Evolutionary conservation across 64 coral and sea anemone genomes (phyloP), one percentile per base, ranked within the genome.

Genomic region (Pocillopora damicornis): DNA sequence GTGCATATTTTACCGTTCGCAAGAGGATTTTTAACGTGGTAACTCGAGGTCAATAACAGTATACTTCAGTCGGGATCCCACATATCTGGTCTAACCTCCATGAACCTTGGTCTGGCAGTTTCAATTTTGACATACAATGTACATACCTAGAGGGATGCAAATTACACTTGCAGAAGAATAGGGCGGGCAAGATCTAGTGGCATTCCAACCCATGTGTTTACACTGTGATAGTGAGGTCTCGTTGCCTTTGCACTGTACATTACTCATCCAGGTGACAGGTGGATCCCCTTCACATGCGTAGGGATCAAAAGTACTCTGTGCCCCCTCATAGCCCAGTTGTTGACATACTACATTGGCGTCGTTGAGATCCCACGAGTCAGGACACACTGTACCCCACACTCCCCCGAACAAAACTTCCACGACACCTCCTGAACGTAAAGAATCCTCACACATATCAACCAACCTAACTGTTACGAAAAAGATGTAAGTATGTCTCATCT

Each of bases 321-420:
- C 73, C 9, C 30, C 56, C 4, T 30, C 72, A 9, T 42, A 64
- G 11, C 60, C 74, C 16, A 88, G 26, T 15, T 60, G 38, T 17
- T 75, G 86, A 35, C 86, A 88, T 7, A 76, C 59, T 60, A 88
- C 86, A 1, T 63, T 25, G 34, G 86, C 73, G 35, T 64, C 59
- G 6, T 22, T 75, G 12, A 88, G 35, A n/a, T 88, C 58, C 86
- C 86, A 13, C 16, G 18, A 26, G 2, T 15, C 2, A 35, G 20
- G 35, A 61, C 86, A 88, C 8, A 88, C 62, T 37, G 74, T 63
- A 1, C 86, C 86, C 86, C 74, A 77, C 11, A 45, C 38, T 56
- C 45, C 86, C 35, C 61, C 22, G 30, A 76, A 63, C 5, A 76
- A 18, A 61, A 77, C 60, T 38, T 77, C 74, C 13, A 87, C 51